Percentiles rank a stretch among this genome's conserved stretches.
phyloP scores from a whole-genome alignment of 64 coral and sea anemone species.

The Actinia tenebrosa region DNA sequence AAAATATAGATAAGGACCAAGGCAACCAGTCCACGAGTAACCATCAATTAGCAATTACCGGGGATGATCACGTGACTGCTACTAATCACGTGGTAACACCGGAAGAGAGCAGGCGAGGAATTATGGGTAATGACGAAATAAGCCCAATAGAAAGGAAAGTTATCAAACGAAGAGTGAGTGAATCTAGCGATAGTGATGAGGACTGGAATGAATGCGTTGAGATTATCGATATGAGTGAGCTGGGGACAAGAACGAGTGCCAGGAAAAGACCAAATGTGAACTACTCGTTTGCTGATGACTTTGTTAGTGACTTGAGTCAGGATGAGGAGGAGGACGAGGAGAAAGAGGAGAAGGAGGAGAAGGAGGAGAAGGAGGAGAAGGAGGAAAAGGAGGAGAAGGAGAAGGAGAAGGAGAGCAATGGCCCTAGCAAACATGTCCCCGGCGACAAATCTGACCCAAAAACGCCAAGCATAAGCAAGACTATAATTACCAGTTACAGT shows the following conservation, averaged over 20 bases:
- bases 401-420: neutral
- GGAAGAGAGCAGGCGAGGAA: neutral
- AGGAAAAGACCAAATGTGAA: neutral
- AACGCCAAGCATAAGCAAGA: neutral
- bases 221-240: neutral
- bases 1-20: neutral
- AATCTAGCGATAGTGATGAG: neutral
- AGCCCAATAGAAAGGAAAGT: neutral
- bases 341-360: neutral
- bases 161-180: neutral
- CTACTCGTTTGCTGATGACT: neutral
- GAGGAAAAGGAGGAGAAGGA: neutral
- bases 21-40: neutral
- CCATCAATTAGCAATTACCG: neutral
- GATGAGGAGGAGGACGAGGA: conserved; percentile 1
- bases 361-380: neutral
- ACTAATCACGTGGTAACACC: neutral
- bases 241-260: neutral
- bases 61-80: neutral
- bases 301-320: neutral
- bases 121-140: neutral
- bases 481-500: too few species aligned
- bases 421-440: too few species aligned
- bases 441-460: neutral
- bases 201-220: neutral